Evolutionary conservation across 2,797 vertebrate genomes (phyloP), one percentile per base, ranked within the genome.

Genomic region (Uromys caudimaculatus): DNA sequence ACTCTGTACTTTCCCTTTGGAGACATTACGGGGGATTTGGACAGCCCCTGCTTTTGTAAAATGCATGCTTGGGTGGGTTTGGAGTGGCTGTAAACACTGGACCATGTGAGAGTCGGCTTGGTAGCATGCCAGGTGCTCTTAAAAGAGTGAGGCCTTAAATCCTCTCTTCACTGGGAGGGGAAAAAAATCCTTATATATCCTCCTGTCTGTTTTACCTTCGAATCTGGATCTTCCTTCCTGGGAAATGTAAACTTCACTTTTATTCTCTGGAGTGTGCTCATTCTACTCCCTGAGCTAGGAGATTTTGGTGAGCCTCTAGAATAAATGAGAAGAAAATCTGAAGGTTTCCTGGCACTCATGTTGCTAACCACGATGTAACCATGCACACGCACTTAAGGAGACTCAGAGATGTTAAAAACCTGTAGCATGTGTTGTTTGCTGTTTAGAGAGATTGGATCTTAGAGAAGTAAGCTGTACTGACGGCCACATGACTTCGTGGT

Each of bases 21-120:
- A 97, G 82, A 95, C 97, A 81, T 81, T 92, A 97, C 91, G 94
- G 95, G 54, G 58, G 89, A 95, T 97, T 98, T 95, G 90, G 93
- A 97, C 95, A 91, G 89, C 16, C 1, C 87, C 92, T 92, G 41
- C 90, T 98, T 97, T 98, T 97, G 98, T 97, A 97, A 97, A 98
- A 97, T 96, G 94, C 91, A 91, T 95, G 96, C 97, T 98, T 98
- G 94, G 96, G 96, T 96, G 86, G 23, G 94, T 96, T 86, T 77
- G 69, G 56, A 69, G 76, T 58, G 58, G 79, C 90, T n/a, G 69
- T 97, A 88, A 71, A 27, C 35, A 89, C 91, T 88, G 94, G 56
- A 47, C 78, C 78, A 38, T 69, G 60, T 76, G 96, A 97, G 21
- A 88, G 71, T 71, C 38, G 92, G 84, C 41, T 32, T 97, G 97